A percentile compares a stretch with the other conserved stretches of the same genome.
phyloP scores from a whole-genome alignment of 2,113 vertebrate species.

The Carollia perspicillata region DNA sequence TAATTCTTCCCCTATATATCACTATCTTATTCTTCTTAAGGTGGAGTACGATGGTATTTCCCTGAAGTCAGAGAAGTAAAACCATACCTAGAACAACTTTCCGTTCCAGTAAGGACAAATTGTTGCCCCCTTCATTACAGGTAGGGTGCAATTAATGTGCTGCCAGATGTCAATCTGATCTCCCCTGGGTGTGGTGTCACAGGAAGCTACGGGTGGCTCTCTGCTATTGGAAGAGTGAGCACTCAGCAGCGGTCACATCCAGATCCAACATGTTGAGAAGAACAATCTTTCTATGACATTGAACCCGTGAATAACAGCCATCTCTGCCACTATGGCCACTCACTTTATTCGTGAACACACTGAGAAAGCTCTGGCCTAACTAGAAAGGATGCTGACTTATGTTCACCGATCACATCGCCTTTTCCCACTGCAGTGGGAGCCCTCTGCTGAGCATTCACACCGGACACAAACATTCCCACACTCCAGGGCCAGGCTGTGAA shows the following conservation, averaged over 20 bases:
- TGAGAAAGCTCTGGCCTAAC: neutral
- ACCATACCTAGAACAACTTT: neutral
- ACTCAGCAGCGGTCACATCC: neutral
- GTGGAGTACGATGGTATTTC: neutral
- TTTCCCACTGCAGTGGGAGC: neutral
- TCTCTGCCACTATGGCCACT: neutral
- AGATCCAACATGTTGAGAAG: neutral
- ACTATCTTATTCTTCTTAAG: neutral
- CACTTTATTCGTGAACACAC: neutral
- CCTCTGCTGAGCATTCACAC: neutral
- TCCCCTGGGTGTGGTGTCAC: neutral
- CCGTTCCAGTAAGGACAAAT: neutral
- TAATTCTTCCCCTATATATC: neutral
- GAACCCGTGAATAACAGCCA: neutral
- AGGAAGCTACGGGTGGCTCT: neutral
- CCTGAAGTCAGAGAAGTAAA: neutral
- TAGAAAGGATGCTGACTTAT: neutral
- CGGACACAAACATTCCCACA: neutral
- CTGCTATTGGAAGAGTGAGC: neutral
- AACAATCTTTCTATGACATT: neutral
- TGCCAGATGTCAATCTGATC: neutral
- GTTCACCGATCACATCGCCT: neutral
- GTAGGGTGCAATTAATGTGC: neutral
- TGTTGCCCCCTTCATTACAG: neutral
- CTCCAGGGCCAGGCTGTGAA: neutral